phyloP scores from a whole-genome alignment of 2,113 vertebrate species.

The Macquaria ambigua region DNA sequence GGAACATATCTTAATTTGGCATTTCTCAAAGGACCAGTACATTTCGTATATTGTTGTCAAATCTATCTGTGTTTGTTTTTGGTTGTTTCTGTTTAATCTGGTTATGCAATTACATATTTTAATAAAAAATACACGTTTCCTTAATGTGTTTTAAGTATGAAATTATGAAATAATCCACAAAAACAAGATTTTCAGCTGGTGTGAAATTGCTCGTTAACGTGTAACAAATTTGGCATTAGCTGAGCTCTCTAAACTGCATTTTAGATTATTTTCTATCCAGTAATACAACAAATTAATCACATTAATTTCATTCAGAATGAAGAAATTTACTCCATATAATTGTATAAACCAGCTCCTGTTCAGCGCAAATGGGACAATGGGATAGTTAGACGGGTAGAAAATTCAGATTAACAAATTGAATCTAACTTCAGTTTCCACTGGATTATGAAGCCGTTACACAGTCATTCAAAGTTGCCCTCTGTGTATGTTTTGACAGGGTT shows the following conservation, averaged over 20 bases:
- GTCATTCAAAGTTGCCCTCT: too few species aligned
- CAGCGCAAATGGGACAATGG: background rate
- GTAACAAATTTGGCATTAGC: background rate
- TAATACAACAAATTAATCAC: background rate
- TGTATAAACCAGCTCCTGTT: background rate
- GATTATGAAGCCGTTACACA: too few species aligned
- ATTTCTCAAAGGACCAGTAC: background rate
- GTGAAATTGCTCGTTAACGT: background rate
- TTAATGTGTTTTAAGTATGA: background rate
- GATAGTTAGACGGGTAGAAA: background rate
- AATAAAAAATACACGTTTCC: background rate
- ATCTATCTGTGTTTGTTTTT: background rate
- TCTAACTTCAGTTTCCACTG: background rate
- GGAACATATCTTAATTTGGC: background rate
- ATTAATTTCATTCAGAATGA: background rate
- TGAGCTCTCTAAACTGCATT: background rate
- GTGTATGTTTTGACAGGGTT: background rate
- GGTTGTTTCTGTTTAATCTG: background rate
- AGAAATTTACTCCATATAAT: background rate
- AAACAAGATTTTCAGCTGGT: background rate
- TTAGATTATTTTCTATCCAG: background rate
- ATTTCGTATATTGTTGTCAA: background rate
- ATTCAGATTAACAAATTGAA: background rate
- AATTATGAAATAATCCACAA: conserved; percentile 1
- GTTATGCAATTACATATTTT: background rate